Conservation (phyloP, 1,140 invertebrate genomes). For the Diabrotica undecimpunctata region DNA sequence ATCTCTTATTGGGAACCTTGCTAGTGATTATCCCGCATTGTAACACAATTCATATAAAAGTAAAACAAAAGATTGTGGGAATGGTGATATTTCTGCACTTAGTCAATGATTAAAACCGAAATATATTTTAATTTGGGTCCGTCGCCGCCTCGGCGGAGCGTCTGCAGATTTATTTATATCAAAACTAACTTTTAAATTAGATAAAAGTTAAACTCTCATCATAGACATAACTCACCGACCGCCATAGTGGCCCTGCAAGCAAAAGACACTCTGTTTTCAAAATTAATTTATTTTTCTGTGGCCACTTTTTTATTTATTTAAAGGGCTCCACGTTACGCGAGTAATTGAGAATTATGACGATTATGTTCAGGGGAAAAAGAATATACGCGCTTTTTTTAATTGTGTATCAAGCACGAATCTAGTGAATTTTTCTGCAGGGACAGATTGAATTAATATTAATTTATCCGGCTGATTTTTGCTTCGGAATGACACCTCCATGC, state of each 20-base stretch:
- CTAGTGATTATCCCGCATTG: too few species aligned
- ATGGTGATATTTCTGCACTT: slow-evolving; percentile 7
- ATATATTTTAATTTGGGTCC: slow-evolving; percentile 27
- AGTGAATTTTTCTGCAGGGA: slow-evolving; percentile 41
- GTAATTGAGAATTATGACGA: slow-evolving; percentile 43
- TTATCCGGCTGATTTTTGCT: slow-evolving; percentile 34
- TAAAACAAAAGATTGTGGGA: too few species aligned
- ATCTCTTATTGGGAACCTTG: too few species aligned
- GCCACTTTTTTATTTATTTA: slow-evolving; percentile 40
- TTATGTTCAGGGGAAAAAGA: slow-evolving; percentile 31
- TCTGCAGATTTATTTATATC: slow-evolving; percentile 29
- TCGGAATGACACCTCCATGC: slow-evolving; percentile 13
- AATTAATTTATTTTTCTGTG: slow-evolving; percentile 38
- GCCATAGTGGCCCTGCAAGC: slow-evolving; percentile 12
- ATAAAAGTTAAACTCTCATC: slow-evolving; percentile 37
- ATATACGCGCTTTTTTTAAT: slow-evolving; percentile 33
- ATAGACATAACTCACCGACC: slow-evolving; percentile 35
- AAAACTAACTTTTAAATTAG: slow-evolving; percentile 38
- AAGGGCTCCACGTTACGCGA: slow-evolving; percentile 29
- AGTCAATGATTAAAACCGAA: slow-evolving; percentile 22
- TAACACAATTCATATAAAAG: too few species aligned
- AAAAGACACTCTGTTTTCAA: slow-evolving; percentile 34
- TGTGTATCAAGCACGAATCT: slow-evolving; percentile 25
- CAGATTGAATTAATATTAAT: slow-evolving; percentile 44
- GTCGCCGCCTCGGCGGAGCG: slow-evolving; percentile 6